Conservation (phyloP, 2,797 vertebrate species). For the Fratercula arctica region DNA sequence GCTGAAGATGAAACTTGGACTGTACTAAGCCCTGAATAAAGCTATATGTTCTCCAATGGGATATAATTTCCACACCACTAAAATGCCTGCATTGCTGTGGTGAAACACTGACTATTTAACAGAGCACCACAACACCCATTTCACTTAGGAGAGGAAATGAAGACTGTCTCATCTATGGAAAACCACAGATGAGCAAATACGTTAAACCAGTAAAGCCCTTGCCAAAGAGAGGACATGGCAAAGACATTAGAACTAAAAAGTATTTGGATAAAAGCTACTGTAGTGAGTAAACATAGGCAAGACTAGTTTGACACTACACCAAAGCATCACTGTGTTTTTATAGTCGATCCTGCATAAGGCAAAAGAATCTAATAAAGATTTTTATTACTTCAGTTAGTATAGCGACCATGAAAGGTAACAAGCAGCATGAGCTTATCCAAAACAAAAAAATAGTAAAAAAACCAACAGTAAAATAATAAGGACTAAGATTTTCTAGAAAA, state of each 20-base stretch:
- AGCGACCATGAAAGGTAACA: background rate
- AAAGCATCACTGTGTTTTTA: background rate
- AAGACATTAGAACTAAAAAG: background rate
- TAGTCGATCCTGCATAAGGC: background rate
- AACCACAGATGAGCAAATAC: background rate
- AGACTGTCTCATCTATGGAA: background rate
- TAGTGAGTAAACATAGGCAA: background rate
- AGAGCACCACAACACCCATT: background rate
- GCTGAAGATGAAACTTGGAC: background rate
- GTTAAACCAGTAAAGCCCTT: background rate
- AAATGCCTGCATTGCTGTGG: background rate
- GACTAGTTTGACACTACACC: background rate
- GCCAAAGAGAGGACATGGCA: background rate
- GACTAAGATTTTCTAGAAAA: slow-evolving; percentile 39
- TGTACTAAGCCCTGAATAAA: background rate
- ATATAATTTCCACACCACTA: background rate
- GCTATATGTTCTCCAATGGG: background rate
- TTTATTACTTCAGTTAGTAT: background rate
- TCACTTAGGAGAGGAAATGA: background rate
- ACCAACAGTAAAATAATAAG: background rate
- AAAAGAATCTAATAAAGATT: background rate
- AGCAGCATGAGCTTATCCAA: background rate
- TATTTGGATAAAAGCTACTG: background rate
- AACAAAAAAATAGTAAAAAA: background rate
- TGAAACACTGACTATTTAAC: background rate